phyloP scores from a whole-genome alignment of 64 coral and sea anemone genomes.

The Montipora cactus region DNA sequence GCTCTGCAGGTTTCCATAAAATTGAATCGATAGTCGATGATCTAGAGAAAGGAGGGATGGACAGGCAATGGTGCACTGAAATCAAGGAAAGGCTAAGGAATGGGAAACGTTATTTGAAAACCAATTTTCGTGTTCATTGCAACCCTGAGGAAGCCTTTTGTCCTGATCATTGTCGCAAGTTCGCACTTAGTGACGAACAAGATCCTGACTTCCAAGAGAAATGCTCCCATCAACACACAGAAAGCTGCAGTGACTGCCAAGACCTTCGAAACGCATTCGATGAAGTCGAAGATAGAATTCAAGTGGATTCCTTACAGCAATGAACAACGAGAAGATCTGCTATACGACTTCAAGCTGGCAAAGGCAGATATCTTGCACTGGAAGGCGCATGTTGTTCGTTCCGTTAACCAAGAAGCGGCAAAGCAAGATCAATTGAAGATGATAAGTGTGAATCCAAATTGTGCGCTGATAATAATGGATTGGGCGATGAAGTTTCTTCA shows the following conservation, averaged over 20 bases:
- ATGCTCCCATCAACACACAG: too few relatives aligned
- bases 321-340: conserved; percentile 32
- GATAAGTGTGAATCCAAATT: not conserved
- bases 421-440: conserved; percentile 27
- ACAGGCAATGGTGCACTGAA: too few relatives aligned
- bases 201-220: too few relatives aligned
- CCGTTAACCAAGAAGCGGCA: conserved; percentile 24
- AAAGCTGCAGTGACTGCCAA: conserved; percentile 14
- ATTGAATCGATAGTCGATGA: too few relatives aligned
- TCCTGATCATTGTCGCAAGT: too few relatives aligned
- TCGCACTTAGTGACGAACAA: too few relatives aligned
- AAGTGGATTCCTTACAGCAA: conserved; percentile 31
- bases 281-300: conserved; percentile 15
- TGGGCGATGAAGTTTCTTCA: conserved; percentile 67
- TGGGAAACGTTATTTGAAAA: too few relatives aligned
- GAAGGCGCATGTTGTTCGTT: not conserved
- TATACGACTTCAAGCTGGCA: conserved; percentile 44
- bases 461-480: conserved; percentile 36
- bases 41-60: too few relatives aligned
- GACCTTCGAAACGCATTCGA: not conserved
- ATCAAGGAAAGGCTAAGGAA: too few relatives aligned
- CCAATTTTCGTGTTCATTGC: too few relatives aligned
- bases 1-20: too few relatives aligned
- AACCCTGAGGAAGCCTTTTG: too few relatives aligned
- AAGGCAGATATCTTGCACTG: conserved; percentile 4